phyloP scores from a whole-genome alignment of 2,113 vertebrate genomes.

The Mirounga angustirostris region DNA sequence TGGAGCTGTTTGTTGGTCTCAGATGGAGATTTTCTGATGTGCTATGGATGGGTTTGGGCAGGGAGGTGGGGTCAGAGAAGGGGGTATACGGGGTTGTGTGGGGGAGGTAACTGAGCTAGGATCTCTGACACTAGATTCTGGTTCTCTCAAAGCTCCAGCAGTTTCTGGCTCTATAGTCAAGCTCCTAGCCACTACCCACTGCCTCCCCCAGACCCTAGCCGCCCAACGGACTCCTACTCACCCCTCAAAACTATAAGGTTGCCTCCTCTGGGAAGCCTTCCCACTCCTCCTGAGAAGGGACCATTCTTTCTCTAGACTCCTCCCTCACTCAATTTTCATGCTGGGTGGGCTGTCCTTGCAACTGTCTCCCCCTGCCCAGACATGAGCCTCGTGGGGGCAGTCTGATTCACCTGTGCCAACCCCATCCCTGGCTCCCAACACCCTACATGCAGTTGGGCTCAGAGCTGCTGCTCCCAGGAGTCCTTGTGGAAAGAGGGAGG shows the following conservation, averaged over 20 bases:
- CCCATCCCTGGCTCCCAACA: neutral
- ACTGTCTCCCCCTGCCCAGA: neutral
- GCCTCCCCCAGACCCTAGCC: neutral
- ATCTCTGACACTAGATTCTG: neutral
- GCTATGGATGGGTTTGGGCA: neutral
- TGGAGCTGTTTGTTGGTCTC: neutral
- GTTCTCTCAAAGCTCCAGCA: neutral
- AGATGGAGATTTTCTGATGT: neutral
- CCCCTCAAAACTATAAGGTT: neutral
- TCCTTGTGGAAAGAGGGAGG: neutral
- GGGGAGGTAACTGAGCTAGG: neutral
- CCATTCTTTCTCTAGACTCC: neutral
- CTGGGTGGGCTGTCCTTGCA: neutral
- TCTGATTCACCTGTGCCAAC: neutral
- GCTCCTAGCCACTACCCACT: too few relatives aligned
- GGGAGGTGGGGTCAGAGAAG: neutral
- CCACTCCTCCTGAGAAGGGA: neutral
- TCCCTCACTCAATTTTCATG: neutral
- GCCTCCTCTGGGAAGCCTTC: neutral
- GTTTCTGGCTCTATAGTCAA: too few relatives aligned
- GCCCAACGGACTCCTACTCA: neutral
- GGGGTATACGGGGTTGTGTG: fast-evolving
- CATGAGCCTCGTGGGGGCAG: neutral
- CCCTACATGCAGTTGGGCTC: neutral
- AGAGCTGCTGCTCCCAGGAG: neutral